phyloP scores from a whole-genome alignment of 2,797 vertebrate species.

The Arctocebus calabarensis region DNA sequence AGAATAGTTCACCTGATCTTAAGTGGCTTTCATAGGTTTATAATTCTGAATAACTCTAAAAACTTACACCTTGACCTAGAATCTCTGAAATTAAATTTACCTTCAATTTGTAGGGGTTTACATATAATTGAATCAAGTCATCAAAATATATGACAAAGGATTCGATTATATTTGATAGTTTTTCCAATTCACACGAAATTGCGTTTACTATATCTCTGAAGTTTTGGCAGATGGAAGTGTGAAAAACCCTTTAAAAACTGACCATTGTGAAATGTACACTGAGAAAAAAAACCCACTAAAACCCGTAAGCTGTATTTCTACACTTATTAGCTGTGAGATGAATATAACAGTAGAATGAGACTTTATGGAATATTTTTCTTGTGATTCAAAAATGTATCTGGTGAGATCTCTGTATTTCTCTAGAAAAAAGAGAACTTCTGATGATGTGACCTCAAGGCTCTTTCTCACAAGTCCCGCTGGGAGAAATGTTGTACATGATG shows the following conservation, averaged over 20 bases:
- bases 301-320: constrained; percentile 33
- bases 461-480: not conserved
- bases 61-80: not conserved
- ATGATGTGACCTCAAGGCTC: not conserved
- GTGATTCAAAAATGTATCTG: not conserved
- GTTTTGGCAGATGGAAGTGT: constrained; percentile 51
- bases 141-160: constrained; percentile 15
- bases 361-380: not conserved
- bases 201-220: constrained; percentile 38
- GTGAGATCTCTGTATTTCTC: not conserved
- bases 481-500: not conserved
- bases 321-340: constrained; percentile 16
- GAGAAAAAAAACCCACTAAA: not conserved
- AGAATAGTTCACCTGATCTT: not conserved
- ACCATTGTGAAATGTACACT: constrained; percentile 71
- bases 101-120: not conserved
- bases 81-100: constrained; percentile 51
- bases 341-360: not conserved
- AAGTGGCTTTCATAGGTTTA: not conserved
- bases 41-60: not conserved
- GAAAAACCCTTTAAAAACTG: not conserved
- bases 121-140: constrained; percentile 20
- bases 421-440: not conserved
- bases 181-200: constrained; percentile 25
- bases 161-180: not conserved